phyloP scores from a whole-genome alignment of 2,888 invertebrate species.

The Zaprionus bogoriensis region DNA sequence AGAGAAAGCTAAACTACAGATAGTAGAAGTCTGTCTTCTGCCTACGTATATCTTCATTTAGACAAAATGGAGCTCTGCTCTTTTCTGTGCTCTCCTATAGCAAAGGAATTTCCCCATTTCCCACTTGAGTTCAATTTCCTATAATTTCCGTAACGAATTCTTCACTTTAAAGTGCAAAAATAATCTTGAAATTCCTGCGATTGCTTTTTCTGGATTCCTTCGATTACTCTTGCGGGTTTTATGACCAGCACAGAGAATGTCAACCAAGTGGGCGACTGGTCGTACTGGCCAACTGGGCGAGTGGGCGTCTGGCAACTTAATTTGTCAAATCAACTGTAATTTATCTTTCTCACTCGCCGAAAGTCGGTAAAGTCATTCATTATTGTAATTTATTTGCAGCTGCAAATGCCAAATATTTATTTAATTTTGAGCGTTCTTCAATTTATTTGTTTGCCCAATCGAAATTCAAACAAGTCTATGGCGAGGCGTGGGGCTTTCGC shows the following conservation, averaged over 20 bases:
- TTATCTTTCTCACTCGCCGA: conserved; percentile 60
- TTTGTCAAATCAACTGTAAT: conserved; percentile 74
- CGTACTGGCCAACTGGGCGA: no score
- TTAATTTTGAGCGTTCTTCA: conserved; percentile 76
- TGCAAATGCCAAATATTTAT: conserved; percentile 77
- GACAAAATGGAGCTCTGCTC: no score
- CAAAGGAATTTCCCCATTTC: background rate
- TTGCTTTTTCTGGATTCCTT: background rate
- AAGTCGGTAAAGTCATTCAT: conserved; percentile 59
- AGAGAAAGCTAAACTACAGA: no score
- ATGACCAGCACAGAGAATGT: background rate
- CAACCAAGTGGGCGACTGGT: background rate
- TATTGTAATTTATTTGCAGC: conserved; percentile 77
- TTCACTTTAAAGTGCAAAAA: background rate
- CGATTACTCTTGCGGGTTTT: conserved; percentile 24
- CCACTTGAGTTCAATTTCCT: background rate
- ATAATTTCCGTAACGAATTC: background rate
- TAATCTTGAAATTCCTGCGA: background rate
- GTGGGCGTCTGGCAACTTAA: conserved; percentile 56
- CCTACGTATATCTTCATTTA: no score
- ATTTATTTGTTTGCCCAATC: conserved; percentile 77
- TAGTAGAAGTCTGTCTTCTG: no score
- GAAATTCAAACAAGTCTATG: conserved; percentile 56
- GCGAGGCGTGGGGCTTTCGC: no score
- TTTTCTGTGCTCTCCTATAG: no score